These are phyloP conservation scores for Hapalemur alaotrensis DNA, from an alignment of 2,797 vertebrate species.

Conservation along the genomic window DNA sequence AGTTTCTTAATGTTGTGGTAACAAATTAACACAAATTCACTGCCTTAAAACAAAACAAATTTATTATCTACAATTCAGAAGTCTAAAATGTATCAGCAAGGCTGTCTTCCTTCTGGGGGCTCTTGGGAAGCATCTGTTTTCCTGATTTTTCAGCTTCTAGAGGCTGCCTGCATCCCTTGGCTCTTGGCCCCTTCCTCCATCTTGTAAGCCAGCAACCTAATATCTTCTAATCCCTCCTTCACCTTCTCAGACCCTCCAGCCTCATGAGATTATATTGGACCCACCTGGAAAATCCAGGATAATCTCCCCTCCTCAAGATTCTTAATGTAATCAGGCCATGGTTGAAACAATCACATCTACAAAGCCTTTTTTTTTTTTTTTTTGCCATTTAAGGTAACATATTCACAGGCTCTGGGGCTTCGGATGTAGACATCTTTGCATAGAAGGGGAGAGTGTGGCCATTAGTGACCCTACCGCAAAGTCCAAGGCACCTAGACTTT, in stretches of 20 bases:
- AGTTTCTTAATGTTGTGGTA: not conserved
- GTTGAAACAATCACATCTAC: not conserved
- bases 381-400: not conserved
- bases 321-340: not conserved
- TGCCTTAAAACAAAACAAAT: not conserved
- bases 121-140: not conserved
- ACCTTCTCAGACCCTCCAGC: not conserved
- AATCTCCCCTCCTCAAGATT: not conserved
- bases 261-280: fast-evolving
- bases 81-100: not conserved
- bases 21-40: not conserved
- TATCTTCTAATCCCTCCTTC: not conserved
- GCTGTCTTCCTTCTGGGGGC: not conserved
- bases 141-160: not conserved
- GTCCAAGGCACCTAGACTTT: not conserved
- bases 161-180: not conserved
- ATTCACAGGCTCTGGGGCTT: not conserved
- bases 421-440: not conserved
- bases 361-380: not conserved
- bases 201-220: not conserved
- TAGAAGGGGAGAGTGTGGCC: not conserved
- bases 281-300: not conserved
- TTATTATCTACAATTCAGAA: not conserved
- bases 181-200: not conserved
- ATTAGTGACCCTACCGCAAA: not conserved